Evolutionary conservation across 2,113 vertebrate genomes (phyloP), one percentile per base, ranked within the genome.

Genomic region (Phrynocephalus versicolor): DNA sequence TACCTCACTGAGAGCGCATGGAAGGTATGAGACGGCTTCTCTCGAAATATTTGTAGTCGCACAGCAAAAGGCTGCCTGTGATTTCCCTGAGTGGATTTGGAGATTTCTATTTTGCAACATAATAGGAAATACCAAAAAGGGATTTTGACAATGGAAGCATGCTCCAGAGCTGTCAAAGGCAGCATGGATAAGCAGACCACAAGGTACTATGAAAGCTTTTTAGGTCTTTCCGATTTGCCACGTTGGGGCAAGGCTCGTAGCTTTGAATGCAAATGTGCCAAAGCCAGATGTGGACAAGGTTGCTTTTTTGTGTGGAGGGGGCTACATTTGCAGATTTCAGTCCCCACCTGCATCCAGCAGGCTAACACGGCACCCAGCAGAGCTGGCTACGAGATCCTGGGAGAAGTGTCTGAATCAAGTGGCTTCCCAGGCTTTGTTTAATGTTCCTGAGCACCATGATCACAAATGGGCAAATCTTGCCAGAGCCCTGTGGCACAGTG

Each of bases 1-100:
- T 88, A 88, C 89, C 93, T 87, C 87, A 81, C 83, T 88, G 84
- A 73, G 89, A 90, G 81, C 0, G 88, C 55, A 80, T 16, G 6
- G 21, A 25, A 91, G 2, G n/a, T 41, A 57, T 91, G 89, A 81
- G 90, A 88, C 87, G 72, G 83, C 1, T 82, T 89, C 3, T 82
- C 70, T 72, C 84, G 84, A 69, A 89, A 85, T 85, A 89, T 90
- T 72, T 79, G n/a, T 89, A 82, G 64, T 9, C 72, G 12, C 13
- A 64, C 84, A 74, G 39, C 7, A 64, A 84, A 51, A 21, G 16
- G n/a, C 77, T 80, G 72, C 71, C 51, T n/a, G 1, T 16, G 35
- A 1, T 3, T 69, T 64, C 37, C 62, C 41, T 9, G 62, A 84
- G 72, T 1, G 33, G 65, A 45, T 7, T 2, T 58, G 0, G 2